phyloP scores from a whole-genome alignment of 2,113 vertebrate genomes.

The Saccopteryx bilineata region DNA sequence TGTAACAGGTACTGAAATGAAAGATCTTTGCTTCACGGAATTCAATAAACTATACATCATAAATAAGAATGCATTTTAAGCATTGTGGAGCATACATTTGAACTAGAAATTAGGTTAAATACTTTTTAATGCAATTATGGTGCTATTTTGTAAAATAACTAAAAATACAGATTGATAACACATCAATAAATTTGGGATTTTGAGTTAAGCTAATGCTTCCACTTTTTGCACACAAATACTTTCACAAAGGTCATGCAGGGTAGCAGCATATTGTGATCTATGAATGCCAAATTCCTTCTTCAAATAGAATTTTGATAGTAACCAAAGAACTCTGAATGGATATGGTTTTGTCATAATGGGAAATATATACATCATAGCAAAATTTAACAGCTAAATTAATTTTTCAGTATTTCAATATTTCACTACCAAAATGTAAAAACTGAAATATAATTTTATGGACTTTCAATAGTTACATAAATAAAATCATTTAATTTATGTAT shows the following conservation, averaged over 20 bases:
- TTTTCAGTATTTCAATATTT: constrained; percentile 35
- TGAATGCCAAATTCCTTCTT: constrained; percentile 48
- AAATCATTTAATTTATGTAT: neutral
- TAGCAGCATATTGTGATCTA: neutral
- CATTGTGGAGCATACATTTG: neutral
- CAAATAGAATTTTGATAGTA: constrained; percentile 23
- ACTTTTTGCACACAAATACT: neutral
- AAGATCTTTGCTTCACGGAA: constrained; percentile 10
- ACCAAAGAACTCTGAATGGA: neutral
- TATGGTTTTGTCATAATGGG: constrained; percentile 28
- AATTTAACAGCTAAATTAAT: constrained; percentile 16
- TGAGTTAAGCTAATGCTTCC: neutral
- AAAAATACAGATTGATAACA: constrained; percentile 43
- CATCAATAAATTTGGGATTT: constrained; percentile 5
- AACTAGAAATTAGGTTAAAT: constrained; percentile 41
- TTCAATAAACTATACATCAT: neutral
- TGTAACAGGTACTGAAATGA: neutral
- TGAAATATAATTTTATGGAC: neutral
- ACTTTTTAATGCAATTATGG: neutral
- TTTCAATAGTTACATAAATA: neutral
- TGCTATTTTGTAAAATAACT: constrained; percentile 25
- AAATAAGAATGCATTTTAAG: neutral
- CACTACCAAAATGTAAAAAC: constrained; percentile 24
- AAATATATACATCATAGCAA: constrained; percentile 33
- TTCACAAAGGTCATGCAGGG: neutral